These are phyloP conservation scores for Hyles lineata DNA, from an alignment of 2,888 invertebrate species.

Conservation along the genomic window DNA sequence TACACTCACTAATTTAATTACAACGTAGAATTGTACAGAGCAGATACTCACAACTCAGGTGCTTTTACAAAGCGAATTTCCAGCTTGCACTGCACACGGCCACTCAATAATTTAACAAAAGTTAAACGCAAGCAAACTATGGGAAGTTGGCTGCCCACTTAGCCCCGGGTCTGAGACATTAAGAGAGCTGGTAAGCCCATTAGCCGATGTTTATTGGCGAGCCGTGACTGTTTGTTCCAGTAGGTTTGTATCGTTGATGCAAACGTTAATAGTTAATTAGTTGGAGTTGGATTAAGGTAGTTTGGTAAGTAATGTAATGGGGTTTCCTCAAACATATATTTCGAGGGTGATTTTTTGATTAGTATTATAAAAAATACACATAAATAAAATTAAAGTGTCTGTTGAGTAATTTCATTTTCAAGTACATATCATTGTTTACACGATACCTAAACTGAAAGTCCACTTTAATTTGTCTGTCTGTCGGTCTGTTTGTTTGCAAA, in stretches of 20 bases:
- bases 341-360: neutral
- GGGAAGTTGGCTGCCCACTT: slow-evolving; percentile 49
- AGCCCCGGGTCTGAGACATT: slow-evolving; percentile 56
- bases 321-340: too few species aligned
- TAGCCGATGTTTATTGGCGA: slow-evolving; percentile 67
- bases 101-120: slow-evolving; percentile 31
- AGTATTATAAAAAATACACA: neutral
- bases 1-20: neutral
- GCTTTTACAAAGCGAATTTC: neutral
- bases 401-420: too few species aligned
- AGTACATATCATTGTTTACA: too few species aligned
- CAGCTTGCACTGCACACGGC: neutral
- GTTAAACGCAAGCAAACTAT: slow-evolving; percentile 36
- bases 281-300: neutral
- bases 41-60: neutral
- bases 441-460: too few species aligned
- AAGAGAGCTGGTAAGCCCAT: slow-evolving; percentile 63
- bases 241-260: slow-evolving; percentile 8
- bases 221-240: slow-evolving; percentile 56
- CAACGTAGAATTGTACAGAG: neutral
- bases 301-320: neutral
- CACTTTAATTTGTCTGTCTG: too few species aligned
- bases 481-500: too few species aligned
- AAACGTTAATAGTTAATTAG: slow-evolving; percentile 17
- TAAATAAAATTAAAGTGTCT: too few species aligned